Evolutionary conservation across 2,888 invertebrate genomes (phyloP).

Genomic region (Diaperis boleti): DNA sequence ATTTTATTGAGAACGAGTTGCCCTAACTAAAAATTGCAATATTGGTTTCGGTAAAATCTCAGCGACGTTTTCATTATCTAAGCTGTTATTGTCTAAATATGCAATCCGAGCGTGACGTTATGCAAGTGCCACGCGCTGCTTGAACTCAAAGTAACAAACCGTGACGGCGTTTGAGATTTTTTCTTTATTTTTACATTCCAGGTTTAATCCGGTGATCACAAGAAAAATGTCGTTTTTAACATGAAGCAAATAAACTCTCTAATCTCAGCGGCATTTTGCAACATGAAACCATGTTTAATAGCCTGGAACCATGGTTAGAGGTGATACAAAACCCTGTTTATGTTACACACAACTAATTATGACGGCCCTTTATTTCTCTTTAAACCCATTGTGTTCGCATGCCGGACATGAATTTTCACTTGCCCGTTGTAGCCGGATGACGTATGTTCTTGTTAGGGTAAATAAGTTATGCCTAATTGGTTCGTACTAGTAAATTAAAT

Average conservation of each 20-base stretch:
- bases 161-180: conserved; percentile 17
- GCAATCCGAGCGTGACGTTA: conserved; percentile 26
- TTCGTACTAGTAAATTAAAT: not conserved
- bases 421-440: not conserved
- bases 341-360: not conserved
- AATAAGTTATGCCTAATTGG: not conserved
- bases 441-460: not conserved
- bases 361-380: not conserved
- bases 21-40: too few relatives aligned
- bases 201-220: conserved; percentile 12
- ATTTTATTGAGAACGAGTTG: too few relatives aligned
- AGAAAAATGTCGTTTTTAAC: conserved; percentile 2
- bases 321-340: not conserved
- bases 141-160: conserved; percentile 26
- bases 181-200: conserved; percentile 21
- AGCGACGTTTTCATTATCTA: conserved; percentile 20
- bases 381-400: conserved; percentile 1
- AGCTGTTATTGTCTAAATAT: conserved; percentile 28
- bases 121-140: conserved; percentile 31
- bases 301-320: too few relatives aligned
- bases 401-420: not conserved
- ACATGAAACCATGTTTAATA: not conserved
- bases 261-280: not conserved
- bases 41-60: conserved; percentile 14
- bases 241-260: not conserved